Evolutionary conservation across 2,113 vertebrate genomes (phyloP), one percentile per base, ranked within the genome.

Genomic region (Xiphophorus couchianus): DNA sequence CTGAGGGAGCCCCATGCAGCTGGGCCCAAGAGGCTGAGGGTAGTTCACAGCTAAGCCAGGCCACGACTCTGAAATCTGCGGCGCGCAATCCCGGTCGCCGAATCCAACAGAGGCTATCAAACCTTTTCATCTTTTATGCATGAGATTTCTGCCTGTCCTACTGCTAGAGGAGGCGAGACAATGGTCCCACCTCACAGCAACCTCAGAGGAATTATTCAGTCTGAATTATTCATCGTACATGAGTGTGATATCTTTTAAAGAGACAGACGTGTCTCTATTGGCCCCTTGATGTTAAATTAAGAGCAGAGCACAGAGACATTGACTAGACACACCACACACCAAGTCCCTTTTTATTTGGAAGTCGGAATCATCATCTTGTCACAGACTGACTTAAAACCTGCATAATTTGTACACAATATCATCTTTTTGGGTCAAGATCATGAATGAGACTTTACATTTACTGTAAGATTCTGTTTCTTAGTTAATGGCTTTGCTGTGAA

Each of bases 81-180:
- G 90, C 84, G 93, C 79, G 74, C 93, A 10, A 58, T 91, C 83
- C 76, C 85, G 78, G 93, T 91, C 91, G 85, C 65, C 61, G 92
- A 94, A 93, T 93, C 94, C 91, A 93, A 92, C 91, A 93, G 95
- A 95, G 94, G 94, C 95, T 92, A 95, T 96, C 95, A 95, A 95
- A 95, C 91, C 95, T 94, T 37, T 94, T 95, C 95, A 96, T 97
- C 95, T 96, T 97, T 97, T 96, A 97, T 97, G 96, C 93, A 97
- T 97, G 95, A 96, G 93, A 93, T 95, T 94, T 93, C 88, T 83
- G 90, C 92, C 89, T 94, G 95, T 93, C 91, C 93, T 90, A 86
- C 80, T 92, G 93, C 86, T 94, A 91, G 94, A 95, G 94, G 92
- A 95, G 95, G 93, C 89, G 92, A 95, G 94, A 93, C 94, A 92